Percentiles rank a stretch among this genome's conserved stretches.
phyloP scores from a whole-genome alignment of 2,797 vertebrate species.

The Darevskia mixta region DNA sequence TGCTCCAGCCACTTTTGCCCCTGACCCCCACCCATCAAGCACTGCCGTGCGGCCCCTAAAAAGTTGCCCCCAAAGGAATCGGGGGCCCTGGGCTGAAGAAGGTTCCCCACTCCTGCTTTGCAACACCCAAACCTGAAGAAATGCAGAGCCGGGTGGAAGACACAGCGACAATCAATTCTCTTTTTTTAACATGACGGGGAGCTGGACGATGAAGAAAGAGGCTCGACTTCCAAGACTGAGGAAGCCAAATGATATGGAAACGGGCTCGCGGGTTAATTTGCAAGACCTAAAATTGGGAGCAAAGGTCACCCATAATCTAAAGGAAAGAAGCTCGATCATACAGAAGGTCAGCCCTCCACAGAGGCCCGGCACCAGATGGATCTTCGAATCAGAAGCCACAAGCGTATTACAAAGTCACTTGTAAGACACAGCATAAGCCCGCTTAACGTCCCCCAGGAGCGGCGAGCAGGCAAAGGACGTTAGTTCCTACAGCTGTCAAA shows the following conservation, averaged over 20 bases:
- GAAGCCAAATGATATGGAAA: constrained; percentile 30
- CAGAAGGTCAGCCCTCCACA: constrained; percentile 53
- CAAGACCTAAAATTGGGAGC: constrained; percentile 22
- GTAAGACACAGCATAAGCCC: background rate
- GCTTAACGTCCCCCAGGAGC: background rate
- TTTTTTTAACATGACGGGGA: background rate
- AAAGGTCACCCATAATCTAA: constrained; percentile 44
- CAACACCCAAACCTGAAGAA: constrained; percentile 41
- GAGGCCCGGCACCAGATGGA: constrained; percentile 50
- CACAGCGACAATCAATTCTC: constrained; percentile 47
- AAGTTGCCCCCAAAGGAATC: too few species aligned
- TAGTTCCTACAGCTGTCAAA: background rate
- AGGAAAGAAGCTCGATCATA: constrained; percentile 15
- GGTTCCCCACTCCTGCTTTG: constrained; percentile 33
- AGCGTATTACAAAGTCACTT: constrained; percentile 15
- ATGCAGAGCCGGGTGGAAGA: constrained; percentile 37
- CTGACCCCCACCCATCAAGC: too few species aligned
- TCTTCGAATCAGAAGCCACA: constrained; percentile 1
- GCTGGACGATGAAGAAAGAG: background rate
- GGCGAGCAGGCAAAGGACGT: background rate
- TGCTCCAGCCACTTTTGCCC: too few species aligned
- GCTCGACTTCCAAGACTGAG: background rate
- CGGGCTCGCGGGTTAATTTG: constrained; percentile 38
- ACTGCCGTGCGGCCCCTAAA: too few species aligned
- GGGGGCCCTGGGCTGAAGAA: too few species aligned